Base-by-base conservation (phyloP, 2,888 invertebrate genomes). In the Rhamnusium bicolor region DNA sequence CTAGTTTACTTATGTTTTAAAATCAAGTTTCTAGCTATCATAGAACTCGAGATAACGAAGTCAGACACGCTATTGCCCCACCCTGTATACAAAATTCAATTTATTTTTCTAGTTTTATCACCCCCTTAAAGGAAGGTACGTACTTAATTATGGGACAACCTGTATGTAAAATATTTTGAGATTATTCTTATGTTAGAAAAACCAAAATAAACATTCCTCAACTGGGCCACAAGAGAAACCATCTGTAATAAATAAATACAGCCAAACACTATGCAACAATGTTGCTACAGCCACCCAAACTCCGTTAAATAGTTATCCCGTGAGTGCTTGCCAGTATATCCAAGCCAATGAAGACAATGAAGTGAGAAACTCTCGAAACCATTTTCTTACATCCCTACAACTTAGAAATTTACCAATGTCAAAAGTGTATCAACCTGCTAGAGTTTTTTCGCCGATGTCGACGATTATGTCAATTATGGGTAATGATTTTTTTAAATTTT, bases 401-500 rank as follows among this genome's bases (percentile, higher is more conserved):
- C 79, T 80, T 67, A 79, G 81, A 62, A 82, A 83, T 73, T 80
- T 83, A 68, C 79, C 82, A 62, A 80, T 84, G 79, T 80, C 82
- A 49, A 81, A 80, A 69, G 80, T 85, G 74, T 84, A 82, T 73
- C 82, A 82, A 75, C 82, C 84, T 69, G 54, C 75, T 29, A 76
- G 79, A 60, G 77, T 81, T 54, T 83, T 85, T 75, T 87, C 87
- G 66, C 87, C 87, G 76, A 85, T 87, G 85, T 85, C 85, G 62
- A 84, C 86, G 24, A 83, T 87, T 67, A 79, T 87, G 71, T 82
- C 82, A 65, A 84, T 85, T 68, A 78, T 87, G 85, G 87, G 87
- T 87, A 87, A 81, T 81, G 75, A 80, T 83, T 83, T 89, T n/a
- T 89, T 65, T 65, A 73, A 53, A 40, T 77, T 90, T 93, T 88